A percentile compares a stretch with the other conserved stretches of the same genome.
These are phyloP conservation scores for Pachliopta kotzebuea DNA, from an alignment of 2,888 invertebrate genomes.

Conservation along the genomic window DNA sequence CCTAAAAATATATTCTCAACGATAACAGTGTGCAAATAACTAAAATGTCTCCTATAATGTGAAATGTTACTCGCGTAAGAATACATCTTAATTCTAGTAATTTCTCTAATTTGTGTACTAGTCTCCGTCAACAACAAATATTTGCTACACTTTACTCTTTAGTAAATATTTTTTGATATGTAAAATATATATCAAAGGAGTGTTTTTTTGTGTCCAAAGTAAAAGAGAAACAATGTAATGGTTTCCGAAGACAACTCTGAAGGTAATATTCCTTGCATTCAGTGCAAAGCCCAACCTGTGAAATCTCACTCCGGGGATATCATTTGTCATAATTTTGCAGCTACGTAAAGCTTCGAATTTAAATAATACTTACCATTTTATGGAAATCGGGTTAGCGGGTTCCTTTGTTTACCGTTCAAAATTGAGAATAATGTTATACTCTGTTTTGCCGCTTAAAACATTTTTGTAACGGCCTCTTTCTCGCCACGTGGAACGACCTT, in stretches of 20 bases:
- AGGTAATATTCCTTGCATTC: constrained; percentile 21
- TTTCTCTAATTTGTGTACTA: too few species aligned
- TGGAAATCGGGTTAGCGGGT: constrained; percentile 27
- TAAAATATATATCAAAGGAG: neutral
- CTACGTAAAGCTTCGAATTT: constrained; percentile 28
- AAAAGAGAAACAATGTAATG: neutral
- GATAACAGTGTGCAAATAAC: too few species aligned
- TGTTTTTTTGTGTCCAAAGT: neutral
- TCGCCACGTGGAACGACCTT: neutral
- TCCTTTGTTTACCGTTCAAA: constrained; percentile 27
- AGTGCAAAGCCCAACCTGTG: constrained; percentile 25
- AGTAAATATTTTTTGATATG: neutral
- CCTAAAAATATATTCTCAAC: too few species aligned
- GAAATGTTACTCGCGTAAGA: too few species aligned
- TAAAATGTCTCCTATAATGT: too few species aligned
- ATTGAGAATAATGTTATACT: constrained; percentile 22
- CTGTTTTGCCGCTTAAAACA: constrained; percentile 14
- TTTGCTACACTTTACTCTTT: neutral
- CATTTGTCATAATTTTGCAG: constrained; percentile 29
- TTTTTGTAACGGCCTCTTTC: neutral
- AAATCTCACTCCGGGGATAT: constrained; percentile 30
- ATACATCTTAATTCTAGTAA: too few species aligned
- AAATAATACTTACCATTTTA: constrained; percentile 30
- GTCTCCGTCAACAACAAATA: too few species aligned
- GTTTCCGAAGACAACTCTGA: neutral